Base-by-base conservation (phyloP, 2,888 invertebrate species). In the Tachina grossa region DNA sequence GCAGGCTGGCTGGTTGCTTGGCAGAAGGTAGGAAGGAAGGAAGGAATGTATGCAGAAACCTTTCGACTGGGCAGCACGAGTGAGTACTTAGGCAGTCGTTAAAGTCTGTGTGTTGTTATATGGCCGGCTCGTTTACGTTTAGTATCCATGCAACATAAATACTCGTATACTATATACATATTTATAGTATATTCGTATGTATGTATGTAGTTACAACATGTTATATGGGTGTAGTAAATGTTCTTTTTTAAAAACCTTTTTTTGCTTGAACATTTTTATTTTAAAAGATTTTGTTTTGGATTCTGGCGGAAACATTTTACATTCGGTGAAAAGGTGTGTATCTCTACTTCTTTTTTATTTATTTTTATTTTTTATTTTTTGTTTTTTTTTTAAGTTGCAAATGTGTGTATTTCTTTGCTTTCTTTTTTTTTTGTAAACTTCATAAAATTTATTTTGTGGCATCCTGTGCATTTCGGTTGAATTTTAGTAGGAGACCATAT, bases 181-280 rank as follows among this genome's bases (percentile, higher is more conserved):
- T n/a, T n/a, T 31, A 31, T 31, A 31, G 3, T 31, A 31, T 31
- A 31, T 0, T 6, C n/a, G 14, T 31, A 69, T 39, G 45, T 14
- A 49, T 6, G n/a, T 49, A 49, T 14, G 49, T 49, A n/a, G n/a
- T n/a, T n/a, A n/a, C 49, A 14, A 74, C 57, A 55, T 65, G 65
- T 66, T 66, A 47, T 57, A 71, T 57, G 72, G 69, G 43, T 14
- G 78, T 69, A 59, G 68, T 59, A 63, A 61, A 61, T 78, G 78
- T 78, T 69, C 57, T 68, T 55, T 63, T 76, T 41, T 9, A 22
- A 51, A 78, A 75, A 78, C 69, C 78, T 78, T 69, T 63, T 82
- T 49, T 47, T 68, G 68, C 8, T 82, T 59, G 31, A 72, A 59
- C 59, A 57, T 68, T 75, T 72, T 80, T 49, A 39, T 47, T 57